Conservation (phyloP, 92 coral and sea anemone genomes). For the Chrysogorgia sp. region DNA sequence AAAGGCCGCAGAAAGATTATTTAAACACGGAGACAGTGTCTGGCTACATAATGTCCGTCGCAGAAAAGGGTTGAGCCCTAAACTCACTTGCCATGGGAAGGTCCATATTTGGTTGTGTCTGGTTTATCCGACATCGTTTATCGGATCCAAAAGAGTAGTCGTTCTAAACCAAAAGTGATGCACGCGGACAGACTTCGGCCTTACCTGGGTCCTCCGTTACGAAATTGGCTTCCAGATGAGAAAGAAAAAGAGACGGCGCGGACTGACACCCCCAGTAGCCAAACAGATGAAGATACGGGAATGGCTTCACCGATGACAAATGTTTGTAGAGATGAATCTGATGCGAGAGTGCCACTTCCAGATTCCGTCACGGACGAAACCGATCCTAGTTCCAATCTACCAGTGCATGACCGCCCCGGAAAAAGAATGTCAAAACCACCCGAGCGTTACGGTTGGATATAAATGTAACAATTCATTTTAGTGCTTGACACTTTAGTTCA, state of each 20-base stretch:
- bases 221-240: slow-evolving; percentile 10
- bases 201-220: slow-evolving; percentile 6
- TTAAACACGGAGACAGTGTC: slow-evolving; percentile 65
- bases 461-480: too few species aligned
- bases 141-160: slow-evolving; percentile 52
- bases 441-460: too few species aligned
- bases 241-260: background rate
- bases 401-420: too few species aligned
- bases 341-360: too few species aligned
- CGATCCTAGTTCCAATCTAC: too few species aligned
- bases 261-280: too few species aligned
- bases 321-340: too few species aligned
- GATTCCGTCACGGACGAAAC: too few species aligned
- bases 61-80: slow-evolving; percentile 52
- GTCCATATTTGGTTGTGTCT: slow-evolving; percentile 52
- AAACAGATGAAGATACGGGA: too few species aligned
- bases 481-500: too few species aligned
- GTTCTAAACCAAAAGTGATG: slow-evolving; percentile 55
- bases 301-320: too few species aligned
- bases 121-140: slow-evolving; percentile 59
- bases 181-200: slow-evolving; percentile 43
- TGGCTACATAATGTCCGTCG: slow-evolving; percentile 63
- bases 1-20: slow-evolving; percentile 39
- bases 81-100: slow-evolving; percentile 59
- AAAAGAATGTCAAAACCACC: too few species aligned